Percentiles rank a stretch among this genome's conserved stretches.
These are phyloP conservation scores for Mobula hypostoma DNA, from an alignment of 2,113 vertebrate species.

Conservation along the genomic window DNA sequence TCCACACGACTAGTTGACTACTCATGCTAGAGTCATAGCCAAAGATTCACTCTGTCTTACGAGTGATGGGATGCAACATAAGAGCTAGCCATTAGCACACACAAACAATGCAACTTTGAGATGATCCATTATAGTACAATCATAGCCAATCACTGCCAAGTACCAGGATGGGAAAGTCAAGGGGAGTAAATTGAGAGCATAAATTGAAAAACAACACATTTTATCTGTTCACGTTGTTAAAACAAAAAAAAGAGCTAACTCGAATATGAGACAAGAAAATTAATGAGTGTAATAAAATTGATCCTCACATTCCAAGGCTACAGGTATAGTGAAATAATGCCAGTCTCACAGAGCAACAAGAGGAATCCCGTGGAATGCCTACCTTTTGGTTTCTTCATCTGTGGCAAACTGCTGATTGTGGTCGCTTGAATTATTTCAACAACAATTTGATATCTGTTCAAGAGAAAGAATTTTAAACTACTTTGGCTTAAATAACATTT, in stretches of 20 bases:
- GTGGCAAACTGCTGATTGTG: conserved; percentile 91
- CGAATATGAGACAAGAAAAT: background rate
- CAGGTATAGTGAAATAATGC: background rate
- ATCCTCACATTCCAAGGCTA: background rate
- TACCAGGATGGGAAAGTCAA: background rate
- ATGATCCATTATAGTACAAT: background rate
- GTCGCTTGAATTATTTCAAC: conserved; percentile 97
- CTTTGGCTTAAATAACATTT: background rate
- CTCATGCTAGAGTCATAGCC: background rate
- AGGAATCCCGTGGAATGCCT: conserved; percentile 45
- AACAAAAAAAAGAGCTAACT: background rate
- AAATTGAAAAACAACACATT: background rate
- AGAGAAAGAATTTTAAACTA: conserved; percentile 40
- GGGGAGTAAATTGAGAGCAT: background rate
- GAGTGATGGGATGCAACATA: background rate
- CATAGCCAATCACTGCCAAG: background rate
- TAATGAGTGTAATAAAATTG: background rate
- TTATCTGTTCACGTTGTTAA: background rate
- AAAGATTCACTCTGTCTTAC: background rate
- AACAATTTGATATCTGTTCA: conserved; percentile 91
- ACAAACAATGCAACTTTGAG: background rate
- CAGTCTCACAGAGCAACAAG: too few relatives aligned
- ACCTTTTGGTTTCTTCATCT: conserved; percentile 96
- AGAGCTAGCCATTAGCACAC: background rate
- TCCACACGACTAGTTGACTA: background rate